Conservation (phyloP, 2,113 vertebrate species). For the Psilopogon haemacephalus region DNA sequence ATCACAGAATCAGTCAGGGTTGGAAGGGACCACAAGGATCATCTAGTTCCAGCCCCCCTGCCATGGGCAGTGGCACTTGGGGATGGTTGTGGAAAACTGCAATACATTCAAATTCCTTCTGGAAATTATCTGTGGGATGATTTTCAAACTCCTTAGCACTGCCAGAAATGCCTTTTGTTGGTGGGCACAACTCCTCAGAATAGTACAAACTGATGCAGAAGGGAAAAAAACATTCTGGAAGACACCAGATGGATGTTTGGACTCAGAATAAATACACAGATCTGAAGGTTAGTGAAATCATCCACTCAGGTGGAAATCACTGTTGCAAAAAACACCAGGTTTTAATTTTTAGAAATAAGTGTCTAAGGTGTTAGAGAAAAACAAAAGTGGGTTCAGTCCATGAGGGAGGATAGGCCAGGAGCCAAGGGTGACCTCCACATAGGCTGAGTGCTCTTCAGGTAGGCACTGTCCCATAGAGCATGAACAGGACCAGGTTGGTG, state of each 20-base stretch:
- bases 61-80: too few species aligned
- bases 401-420: neutral
- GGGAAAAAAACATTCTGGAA: neutral
- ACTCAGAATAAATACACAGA: neutral
- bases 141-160: neutral
- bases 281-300: neutral
- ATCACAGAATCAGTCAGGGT: too few species aligned
- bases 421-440: neutral
- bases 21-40: too few species aligned
- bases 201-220: neutral
- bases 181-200: neutral
- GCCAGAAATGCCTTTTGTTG: neutral
- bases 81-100: neutral
- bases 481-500: neutral
- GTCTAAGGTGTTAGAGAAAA: neutral
- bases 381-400: accelerated
- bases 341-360: neutral
- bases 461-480: neutral
- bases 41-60: too few species aligned
- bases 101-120: neutral
- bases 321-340: neutral
- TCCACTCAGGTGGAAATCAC: neutral
- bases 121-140: neutral
- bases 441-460: neutral
- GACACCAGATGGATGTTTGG: neutral